Percentiles rank a stretch among this genome's conserved stretches.
These are phyloP conservation scores for Byasa hedistus DNA, from an alignment of 2,888 invertebrate species.

Conservation along the genomic window DNA sequence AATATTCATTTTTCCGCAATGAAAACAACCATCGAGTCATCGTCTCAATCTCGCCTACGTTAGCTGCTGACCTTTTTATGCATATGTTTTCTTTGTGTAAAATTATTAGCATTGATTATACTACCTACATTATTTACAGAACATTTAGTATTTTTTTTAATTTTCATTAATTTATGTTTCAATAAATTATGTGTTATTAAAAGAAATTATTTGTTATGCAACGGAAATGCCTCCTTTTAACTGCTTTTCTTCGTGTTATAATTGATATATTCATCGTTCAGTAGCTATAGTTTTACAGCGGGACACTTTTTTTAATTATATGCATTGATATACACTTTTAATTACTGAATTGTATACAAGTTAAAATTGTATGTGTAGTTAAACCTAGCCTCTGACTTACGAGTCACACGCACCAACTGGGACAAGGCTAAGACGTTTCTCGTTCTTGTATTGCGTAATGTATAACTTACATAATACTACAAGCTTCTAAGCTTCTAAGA, in stretches of 20 bases:
- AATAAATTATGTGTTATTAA: no score
- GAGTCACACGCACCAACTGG: constrained; percentile 19
- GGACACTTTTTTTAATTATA: no score
- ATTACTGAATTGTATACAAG: not conserved
- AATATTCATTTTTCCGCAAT: not conserved
- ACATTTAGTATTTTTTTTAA: no score
- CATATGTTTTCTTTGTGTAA: not conserved
- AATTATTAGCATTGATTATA: not conserved
- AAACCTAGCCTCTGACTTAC: constrained; percentile 15
- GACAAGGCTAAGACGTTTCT: constrained; percentile 27
- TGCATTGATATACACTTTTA: not conserved
- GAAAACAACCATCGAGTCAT: not conserved
- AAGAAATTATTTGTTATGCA: no score
- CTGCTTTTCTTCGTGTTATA: no score
- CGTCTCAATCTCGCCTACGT: not conserved
- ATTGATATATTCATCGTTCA: no score
- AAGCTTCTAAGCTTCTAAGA: constrained; percentile 23
- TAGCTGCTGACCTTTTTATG: not conserved
- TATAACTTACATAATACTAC: constrained; percentile 22
- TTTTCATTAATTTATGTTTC: no score
- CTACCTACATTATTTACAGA: not conserved
- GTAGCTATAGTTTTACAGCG: no score
- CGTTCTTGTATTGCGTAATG: constrained; percentile 24
- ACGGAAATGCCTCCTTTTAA: no score
- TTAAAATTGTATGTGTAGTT: not conserved